These are phyloP conservation scores for Crocallis elinguaria DNA, from an alignment of 2,888 invertebrate genomes.

Conservation along the genomic window DNA sequence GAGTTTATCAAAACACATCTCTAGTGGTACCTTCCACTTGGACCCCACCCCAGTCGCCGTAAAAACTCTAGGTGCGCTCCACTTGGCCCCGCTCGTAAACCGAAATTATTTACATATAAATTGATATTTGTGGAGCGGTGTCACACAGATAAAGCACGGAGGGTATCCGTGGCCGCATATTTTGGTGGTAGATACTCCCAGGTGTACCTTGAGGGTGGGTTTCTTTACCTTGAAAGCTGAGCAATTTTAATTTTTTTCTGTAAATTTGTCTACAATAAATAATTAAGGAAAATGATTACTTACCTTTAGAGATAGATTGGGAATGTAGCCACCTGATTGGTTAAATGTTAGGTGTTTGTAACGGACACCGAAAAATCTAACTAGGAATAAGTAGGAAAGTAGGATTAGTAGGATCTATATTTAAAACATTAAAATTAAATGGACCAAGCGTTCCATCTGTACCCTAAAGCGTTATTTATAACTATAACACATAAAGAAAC, in stretches of 20 bases:
- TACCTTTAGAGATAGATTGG: too few species aligned
- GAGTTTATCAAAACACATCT: too few species aligned
- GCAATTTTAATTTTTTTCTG: background rate
- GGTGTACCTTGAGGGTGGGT: background rate
- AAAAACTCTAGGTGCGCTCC: background rate
- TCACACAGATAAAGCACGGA: constrained; percentile 53
- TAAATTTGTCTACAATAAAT: too few species aligned
- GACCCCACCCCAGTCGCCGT: background rate
- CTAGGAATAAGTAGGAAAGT: too few species aligned
- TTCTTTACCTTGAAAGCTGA: background rate
- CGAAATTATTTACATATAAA: constrained; percentile 64
- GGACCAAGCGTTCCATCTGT: too few species aligned
- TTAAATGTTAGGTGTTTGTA: too few species aligned
- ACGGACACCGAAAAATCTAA: too few species aligned
- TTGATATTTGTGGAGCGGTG: constrained; percentile 50
- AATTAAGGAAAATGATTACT: too few species aligned
- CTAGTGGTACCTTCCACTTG: background rate
- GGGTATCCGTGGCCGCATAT: background rate
- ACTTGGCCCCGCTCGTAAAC: constrained; percentile 1
- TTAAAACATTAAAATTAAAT: background rate
- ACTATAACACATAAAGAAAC: background rate
- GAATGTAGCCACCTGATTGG: too few species aligned
- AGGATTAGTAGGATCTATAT: too few species aligned
- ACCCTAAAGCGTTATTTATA: too few species aligned
- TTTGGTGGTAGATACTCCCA: background rate